phyloP scores from a whole-genome alignment of 1,140 invertebrate species.

The Diuraphis noxia region DNA sequence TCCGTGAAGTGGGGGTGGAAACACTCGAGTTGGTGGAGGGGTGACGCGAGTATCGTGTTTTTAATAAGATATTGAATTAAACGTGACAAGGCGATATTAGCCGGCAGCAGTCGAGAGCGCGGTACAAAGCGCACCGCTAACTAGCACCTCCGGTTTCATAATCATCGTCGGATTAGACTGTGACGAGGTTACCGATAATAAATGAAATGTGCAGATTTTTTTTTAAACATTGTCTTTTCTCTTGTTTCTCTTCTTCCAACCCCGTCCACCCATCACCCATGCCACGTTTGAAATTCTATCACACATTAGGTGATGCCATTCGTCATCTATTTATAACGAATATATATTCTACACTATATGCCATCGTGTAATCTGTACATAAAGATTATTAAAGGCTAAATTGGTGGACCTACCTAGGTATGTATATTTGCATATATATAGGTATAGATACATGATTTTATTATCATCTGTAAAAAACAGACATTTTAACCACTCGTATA shows the following conservation, averaged over 20 bases:
- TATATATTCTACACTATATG: not conserved
- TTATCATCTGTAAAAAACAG: not conserved
- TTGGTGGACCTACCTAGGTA: too few relatives aligned
- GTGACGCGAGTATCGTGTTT: conserved; percentile 47
- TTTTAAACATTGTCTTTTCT: not conserved
- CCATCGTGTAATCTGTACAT: not conserved
- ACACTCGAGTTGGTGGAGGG: not conserved
- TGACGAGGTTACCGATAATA: conserved; percentile 41
- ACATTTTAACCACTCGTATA: not conserved
- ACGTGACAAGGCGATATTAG: conserved; percentile 53
- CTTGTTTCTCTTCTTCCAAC: not conserved
- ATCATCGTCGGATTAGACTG: conserved; percentile 53
- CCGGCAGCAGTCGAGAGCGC: conserved; percentile 46
- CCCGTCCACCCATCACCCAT: not conserved
- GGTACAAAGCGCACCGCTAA: conserved; percentile 51
- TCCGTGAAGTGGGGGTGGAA: not conserved
- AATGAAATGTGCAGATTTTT: conserved; percentile 33
- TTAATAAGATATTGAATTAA: conserved; percentile 54
- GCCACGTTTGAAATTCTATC: not conserved
- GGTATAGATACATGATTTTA: too few relatives aligned
- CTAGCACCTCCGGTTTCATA: conserved; percentile 51
- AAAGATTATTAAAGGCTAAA: not conserved
- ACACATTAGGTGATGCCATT: not conserved
- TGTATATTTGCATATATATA: too few relatives aligned
- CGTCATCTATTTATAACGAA: not conserved